Evolutionary conservation across 2,888 invertebrate species (phyloP).

Genomic region (Mycalesis mineus): DNA sequence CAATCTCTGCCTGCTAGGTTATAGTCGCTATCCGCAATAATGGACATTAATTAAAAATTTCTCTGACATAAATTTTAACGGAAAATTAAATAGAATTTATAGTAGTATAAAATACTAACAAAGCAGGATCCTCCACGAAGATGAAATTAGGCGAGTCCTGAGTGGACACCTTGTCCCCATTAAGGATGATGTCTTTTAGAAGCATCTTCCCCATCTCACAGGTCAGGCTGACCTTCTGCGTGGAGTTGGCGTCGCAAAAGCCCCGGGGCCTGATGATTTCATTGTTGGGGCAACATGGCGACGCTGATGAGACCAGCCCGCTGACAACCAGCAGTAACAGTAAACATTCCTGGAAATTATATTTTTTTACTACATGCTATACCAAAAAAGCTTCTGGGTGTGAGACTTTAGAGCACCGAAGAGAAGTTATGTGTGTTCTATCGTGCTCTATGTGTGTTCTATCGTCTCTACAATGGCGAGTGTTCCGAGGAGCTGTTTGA

Average conservation of each 20-base stretch:
- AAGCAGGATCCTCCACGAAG: constrained; percentile 55
- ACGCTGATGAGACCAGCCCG: constrained; percentile 36
- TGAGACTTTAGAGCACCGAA: too few species aligned
- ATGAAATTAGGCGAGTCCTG: constrained; percentile 52
- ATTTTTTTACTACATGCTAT: not conserved
- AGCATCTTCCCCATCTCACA: constrained; percentile 57
- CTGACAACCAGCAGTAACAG: constrained; percentile 44
- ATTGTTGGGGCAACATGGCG: constrained; percentile 53
- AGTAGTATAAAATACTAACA: constrained; percentile 39
- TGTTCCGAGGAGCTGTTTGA: too few species aligned
- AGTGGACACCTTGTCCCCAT: constrained; percentile 57
- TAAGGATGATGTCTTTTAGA: constrained; percentile 51
- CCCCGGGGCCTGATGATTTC: constrained; percentile 42
- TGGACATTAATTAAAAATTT: too few species aligned
- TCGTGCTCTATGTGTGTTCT: too few species aligned
- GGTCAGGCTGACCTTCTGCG: constrained; percentile 39
- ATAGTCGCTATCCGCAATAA: too few species aligned
- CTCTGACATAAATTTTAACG: too few species aligned
- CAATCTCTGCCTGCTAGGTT: too few species aligned
- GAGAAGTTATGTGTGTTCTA: too few species aligned
- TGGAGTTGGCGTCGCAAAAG: constrained; percentile 37
- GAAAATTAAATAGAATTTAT: too few species aligned
- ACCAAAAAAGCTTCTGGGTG: too few species aligned
- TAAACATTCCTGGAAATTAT: constrained; percentile 47
- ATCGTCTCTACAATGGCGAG: too few species aligned